Conservation (phyloP, 2,888 invertebrate species). For the Xylophagus ater region DNA sequence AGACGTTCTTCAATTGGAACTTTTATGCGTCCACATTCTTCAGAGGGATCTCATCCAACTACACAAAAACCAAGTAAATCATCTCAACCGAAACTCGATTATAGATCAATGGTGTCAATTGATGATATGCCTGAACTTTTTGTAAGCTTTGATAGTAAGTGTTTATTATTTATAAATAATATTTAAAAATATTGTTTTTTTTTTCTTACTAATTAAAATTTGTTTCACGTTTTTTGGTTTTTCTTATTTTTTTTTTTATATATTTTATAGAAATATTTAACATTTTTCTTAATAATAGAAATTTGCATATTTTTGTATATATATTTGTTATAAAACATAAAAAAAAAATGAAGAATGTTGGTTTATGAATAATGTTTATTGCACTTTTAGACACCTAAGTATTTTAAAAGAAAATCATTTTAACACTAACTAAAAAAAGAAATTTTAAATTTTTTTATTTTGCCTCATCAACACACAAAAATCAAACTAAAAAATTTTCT, state of each 20-base stretch:
- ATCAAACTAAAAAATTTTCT: slow-evolving; percentile 5
- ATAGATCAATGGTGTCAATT: slow-evolving; percentile 85
- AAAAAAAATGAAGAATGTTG: background rate
- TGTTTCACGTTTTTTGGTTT: background rate
- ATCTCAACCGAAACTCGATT: slow-evolving; percentile 56
- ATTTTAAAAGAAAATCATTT: too few relatives aligned
- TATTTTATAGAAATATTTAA: background rate
- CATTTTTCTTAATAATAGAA: background rate
- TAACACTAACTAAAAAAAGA: slow-evolving; percentile 7
- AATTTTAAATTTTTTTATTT: slow-evolving; percentile 8
- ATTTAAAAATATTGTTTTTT: slow-evolving; percentile 12
- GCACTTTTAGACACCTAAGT: too few relatives aligned
- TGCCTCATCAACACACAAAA: too few relatives aligned
- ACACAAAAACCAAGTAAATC: too few relatives aligned
- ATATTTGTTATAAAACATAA: slow-evolving; percentile 1
- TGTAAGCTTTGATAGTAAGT: slow-evolving; percentile 88
- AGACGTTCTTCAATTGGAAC: slow-evolving; percentile 81
- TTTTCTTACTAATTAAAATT: background rate
- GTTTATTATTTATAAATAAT: slow-evolving; percentile 15
- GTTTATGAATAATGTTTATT: too few relatives aligned
- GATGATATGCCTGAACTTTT: slow-evolving; percentile 94
- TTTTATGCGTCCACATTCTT: slow-evolving; percentile 64
- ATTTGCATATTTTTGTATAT: slow-evolving; percentile 2
- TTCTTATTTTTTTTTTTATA: slow-evolving; percentile 5
- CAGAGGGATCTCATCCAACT: slow-evolving; percentile 49